Conservation (phyloP, 1,140 invertebrate genomes). For the Oreohelix idahoensis region DNA sequence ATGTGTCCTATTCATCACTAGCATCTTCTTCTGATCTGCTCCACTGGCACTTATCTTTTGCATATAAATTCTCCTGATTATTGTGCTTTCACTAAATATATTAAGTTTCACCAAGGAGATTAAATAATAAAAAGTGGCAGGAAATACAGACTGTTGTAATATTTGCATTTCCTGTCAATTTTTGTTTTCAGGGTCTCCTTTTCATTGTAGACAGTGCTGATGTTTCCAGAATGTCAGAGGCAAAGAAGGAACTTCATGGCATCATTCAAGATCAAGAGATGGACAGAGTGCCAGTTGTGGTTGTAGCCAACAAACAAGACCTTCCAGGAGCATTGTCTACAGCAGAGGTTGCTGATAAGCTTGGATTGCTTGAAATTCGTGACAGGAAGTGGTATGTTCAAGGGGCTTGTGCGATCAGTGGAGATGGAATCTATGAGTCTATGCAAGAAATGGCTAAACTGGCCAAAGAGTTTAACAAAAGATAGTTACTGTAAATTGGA, state of each 20-base stretch:
- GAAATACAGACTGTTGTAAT: too few species aligned
- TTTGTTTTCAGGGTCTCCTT: not conserved
- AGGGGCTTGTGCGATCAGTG: constrained; percentile 56
- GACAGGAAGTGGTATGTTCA: constrained; percentile 65
- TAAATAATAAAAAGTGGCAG: too few species aligned
- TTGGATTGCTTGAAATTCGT: constrained; percentile 34
- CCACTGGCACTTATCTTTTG: too few species aligned
- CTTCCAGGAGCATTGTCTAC: constrained; percentile 59
- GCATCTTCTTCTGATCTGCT: too few species aligned
- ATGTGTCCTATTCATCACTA: too few species aligned
- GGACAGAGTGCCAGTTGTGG: constrained; percentile 66
- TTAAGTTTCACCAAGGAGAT: too few species aligned
- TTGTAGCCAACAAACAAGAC: constrained; percentile 73
- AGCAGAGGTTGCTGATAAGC: constrained; percentile 52
- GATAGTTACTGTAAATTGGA: too few species aligned
- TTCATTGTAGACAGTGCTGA: constrained; percentile 92
- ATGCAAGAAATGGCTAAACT: constrained; percentile 50
- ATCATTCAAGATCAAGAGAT: constrained; percentile 71
- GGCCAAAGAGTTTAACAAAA: constrained; percentile 49
- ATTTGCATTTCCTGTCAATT: too few species aligned
- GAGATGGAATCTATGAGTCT: constrained; percentile 57
- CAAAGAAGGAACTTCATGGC: constrained; percentile 88
- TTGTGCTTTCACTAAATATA: too few species aligned
- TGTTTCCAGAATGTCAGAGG: constrained; percentile 94
- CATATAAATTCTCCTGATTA: too few species aligned